Conservation (phyloP, 2,113 vertebrate species). For the Otolemur garnettii region DNA sequence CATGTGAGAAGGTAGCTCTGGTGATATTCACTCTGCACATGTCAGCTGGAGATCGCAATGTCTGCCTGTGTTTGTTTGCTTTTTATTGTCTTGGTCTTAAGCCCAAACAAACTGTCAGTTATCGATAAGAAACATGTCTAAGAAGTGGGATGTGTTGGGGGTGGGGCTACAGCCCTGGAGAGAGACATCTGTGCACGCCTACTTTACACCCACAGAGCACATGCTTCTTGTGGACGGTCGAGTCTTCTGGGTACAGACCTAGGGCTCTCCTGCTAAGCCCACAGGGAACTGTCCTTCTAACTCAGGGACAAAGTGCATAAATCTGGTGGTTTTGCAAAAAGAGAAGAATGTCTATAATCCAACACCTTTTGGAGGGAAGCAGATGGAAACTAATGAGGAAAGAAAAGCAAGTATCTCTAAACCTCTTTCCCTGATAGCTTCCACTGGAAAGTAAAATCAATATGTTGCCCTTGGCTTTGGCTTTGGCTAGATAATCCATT, state of each 20-base stretch:
- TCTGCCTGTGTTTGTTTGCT: conserved; percentile 61
- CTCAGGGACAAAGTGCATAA: not conserved
- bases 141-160: not conserved
- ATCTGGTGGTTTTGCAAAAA: not conserved
- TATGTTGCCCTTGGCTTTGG: not conserved
- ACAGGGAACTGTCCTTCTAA: not conserved
- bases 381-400: rapidly evolving
- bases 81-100: conserved; percentile 75
- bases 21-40: conserved; percentile 69
- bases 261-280: not conserved
- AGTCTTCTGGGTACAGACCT: not conserved
- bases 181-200: not conserved
- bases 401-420: rapidly evolving
- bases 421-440: too few relatives aligned
- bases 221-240: not conserved
- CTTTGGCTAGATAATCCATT: not conserved
- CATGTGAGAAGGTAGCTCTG: conserved; percentile 79
- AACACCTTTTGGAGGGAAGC: not conserved
- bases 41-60: conserved; percentile 66
- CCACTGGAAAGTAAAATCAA: not conserved
- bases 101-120: conserved; percentile 79
- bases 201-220: not conserved
- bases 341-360: not conserved
- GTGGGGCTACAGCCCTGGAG: not conserved
- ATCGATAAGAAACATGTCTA: conserved; percentile 74